phyloP scores from a whole-genome alignment of 2,797 vertebrate genomes.

The Trachurus trachurus region DNA sequence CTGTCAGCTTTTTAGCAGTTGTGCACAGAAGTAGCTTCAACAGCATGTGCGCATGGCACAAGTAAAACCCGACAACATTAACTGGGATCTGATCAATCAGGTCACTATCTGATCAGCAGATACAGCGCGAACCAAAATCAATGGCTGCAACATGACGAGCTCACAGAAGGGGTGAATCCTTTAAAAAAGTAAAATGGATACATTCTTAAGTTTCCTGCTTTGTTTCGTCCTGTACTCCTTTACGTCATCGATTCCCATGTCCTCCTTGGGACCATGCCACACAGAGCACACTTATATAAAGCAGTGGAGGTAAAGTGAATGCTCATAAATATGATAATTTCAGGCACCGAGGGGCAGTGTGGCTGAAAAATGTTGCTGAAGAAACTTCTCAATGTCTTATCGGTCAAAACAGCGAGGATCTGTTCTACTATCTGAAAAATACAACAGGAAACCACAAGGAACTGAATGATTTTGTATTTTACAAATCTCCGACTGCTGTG shows the following conservation, averaged over 20 bases:
- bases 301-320: not conserved
- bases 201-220: constrained; percentile 7
- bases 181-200: not conserved
- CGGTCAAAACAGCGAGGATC: not conserved
- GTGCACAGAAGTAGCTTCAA: constrained; percentile 29
- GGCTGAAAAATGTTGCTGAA: constrained; percentile 31
- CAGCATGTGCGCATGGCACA: constrained; percentile 14
- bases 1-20: constrained; percentile 18
- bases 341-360: constrained; percentile 9
- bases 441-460: constrained; percentile 3
- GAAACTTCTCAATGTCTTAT: constrained; percentile 15
- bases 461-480: not conserved
- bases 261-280: constrained; percentile 2
- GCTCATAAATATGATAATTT: constrained; percentile 40
- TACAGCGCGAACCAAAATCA: constrained; percentile 28
- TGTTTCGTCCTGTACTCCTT: not conserved
- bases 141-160: constrained; percentile 13
- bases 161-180: constrained; percentile 11
- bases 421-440: constrained; percentile 4
- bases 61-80: constrained; percentile 30
- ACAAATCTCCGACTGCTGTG: constrained; percentile 18
- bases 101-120: constrained; percentile 45
- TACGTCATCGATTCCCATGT: not conserved
- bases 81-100: constrained; percentile 46
- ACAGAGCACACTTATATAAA: constrained; percentile 17